Base-by-base conservation (phyloP, 2,888 invertebrate genomes). In the Aplocera efformata region DNA sequence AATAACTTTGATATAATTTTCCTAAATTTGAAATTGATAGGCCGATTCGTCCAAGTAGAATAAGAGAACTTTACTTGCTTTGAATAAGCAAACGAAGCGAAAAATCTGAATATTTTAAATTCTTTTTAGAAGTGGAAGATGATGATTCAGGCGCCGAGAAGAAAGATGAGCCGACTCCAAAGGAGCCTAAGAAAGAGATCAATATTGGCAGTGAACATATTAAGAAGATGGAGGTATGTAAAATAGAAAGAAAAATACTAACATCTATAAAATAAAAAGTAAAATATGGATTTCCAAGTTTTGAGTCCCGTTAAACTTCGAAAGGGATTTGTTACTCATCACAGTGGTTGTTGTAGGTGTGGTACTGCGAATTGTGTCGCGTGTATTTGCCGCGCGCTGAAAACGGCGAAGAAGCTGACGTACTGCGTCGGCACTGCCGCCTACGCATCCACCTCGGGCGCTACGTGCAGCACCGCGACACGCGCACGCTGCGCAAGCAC, bases 331-430 rank as follows among this genome's bases (percentile, higher is more conserved):
- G 7, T 17, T 17, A 17, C 2, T 17, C 13, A 17, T 17, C n/a
- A n/a, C n/a, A n/a, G n/a, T 26, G 10, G 10, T 13, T n/a, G 3
- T 7, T 35, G 5, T 17, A 88, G 88, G 88, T 88, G 7, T 91
- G 92, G 78, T 95, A 92, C 76, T 96, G 96, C 72, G 94, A 94
- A 63, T 75, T 96, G 44, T 96, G 96, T 77, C 92, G 92, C 62
- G 90, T 92, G 66, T 94, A 94, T 74, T 77, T 95, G 62, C 91
- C 93, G 27, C 90, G 92, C 22, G 81, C 58, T 81, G 90, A 61
- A 73, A 70, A 66, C 6, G 82, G 77, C 45, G 69, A 92, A 48
- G 89, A 90, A 50, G 91, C 92, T 41, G 89, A 90, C 41, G 90
- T 91, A 29, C 70, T 92, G 54, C 91, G 92, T 20, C 89, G 91